Conservation (phyloP, 2,797 vertebrate species). For the Steatocranus sp. region DNA sequence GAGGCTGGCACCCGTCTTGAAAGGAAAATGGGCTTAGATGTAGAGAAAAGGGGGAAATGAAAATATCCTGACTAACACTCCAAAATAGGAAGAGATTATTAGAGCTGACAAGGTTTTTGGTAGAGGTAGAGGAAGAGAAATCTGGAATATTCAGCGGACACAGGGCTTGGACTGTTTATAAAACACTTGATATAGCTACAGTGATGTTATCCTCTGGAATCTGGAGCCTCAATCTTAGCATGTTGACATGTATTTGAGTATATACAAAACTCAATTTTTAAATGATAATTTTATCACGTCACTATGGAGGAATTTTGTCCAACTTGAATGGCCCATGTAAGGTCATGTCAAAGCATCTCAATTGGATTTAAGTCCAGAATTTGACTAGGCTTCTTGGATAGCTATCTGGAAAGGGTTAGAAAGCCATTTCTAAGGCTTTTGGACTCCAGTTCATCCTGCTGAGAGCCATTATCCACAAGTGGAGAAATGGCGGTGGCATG, state of each 20-base stretch:
- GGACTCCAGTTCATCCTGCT: neutral
- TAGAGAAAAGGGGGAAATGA: neutral
- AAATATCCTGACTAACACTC: constrained; percentile 30
- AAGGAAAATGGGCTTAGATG: constrained; percentile 29
- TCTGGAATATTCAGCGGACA: neutral
- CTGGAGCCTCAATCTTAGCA: neutral
- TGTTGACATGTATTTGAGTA: neutral
- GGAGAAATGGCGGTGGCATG: neutral
- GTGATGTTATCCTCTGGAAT: neutral
- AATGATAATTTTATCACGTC: neutral
- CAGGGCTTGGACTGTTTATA: neutral
- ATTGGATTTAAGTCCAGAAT: neutral
- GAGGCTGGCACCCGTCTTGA: neutral
- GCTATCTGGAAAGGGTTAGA: neutral
- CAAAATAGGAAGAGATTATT: neutral
- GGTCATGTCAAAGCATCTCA: neutral
- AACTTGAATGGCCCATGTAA: neutral
- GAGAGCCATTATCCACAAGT: neutral
- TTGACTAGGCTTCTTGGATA: neutral
- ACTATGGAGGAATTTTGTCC: neutral
- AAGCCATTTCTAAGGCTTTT: neutral
- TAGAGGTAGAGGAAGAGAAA: neutral
- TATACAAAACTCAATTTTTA: neutral
- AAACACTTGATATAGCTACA: neutral
- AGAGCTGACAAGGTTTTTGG: neutral